Conservation (phyloP, 2,797 vertebrate genomes). For the Gila robusta region DNA sequence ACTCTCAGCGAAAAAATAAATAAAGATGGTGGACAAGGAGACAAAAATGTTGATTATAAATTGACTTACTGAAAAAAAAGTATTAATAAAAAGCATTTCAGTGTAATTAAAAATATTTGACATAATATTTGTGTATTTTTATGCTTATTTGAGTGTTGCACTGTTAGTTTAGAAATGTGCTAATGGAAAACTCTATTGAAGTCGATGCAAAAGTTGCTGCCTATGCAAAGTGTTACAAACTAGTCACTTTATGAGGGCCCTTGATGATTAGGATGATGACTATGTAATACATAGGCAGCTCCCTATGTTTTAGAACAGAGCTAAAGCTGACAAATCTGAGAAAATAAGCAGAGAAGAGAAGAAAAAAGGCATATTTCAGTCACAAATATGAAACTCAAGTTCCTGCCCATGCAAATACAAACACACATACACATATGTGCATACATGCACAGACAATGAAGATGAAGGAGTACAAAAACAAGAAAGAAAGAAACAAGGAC, state of each 20-base stretch:
- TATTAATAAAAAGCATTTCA: slow-evolving; percentile 4
- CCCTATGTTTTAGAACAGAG: neutral
- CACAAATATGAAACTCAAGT: neutral
- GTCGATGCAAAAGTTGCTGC: neutral
- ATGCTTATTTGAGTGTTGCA: neutral
- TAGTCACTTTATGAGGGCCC: neutral
- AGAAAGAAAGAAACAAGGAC: neutral
- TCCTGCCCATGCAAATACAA: neutral
- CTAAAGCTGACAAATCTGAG: neutral
- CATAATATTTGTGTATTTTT: neutral
- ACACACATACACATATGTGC: slow-evolving; percentile 40
- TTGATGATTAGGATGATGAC: too few species aligned
- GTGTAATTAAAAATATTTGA: neutral
- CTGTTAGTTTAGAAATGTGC: neutral
- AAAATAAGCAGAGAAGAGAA: neutral
- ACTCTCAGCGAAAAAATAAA: neutral
- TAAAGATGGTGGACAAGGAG: too few species aligned
- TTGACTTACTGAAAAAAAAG: neutral
- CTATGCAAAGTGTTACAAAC: neutral
- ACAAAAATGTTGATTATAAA: neutral
- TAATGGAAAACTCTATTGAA: neutral
- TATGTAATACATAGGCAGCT: neutral
- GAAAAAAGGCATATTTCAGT: neutral
- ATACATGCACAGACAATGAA: neutral
- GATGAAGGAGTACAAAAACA: slow-evolving; percentile 22